Evolutionary conservation across 2,888 invertebrate species (phyloP).

Genomic region (Danaus chrysippus): DNA sequence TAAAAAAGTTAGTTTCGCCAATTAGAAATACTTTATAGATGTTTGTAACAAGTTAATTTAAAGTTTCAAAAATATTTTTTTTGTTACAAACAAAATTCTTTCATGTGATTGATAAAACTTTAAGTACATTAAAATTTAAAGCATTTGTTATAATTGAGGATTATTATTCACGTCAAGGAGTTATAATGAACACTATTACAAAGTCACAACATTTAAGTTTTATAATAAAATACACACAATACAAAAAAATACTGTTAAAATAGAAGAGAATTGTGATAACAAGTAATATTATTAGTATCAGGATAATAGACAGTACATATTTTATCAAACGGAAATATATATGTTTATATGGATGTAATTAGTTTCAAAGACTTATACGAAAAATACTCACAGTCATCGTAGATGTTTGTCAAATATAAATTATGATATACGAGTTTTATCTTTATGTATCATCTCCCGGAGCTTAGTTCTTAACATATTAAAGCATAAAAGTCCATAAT

Average conservation of each 20-base stretch:
- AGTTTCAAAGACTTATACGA: not conserved
- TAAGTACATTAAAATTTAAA: not conserved
- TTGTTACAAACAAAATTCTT: too few species aligned
- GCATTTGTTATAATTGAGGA: not conserved
- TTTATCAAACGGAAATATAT: conserved; percentile 3
- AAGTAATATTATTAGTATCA: not conserved
- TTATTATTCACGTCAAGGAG: not conserved
- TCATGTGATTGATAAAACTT: too few species aligned
- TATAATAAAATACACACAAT: not conserved
- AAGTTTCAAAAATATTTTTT: too few species aligned
- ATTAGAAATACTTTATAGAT: too few species aligned
- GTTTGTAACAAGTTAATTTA: too few species aligned
- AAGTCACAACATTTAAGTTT: not conserved
- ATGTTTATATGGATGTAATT: not conserved
- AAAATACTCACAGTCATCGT: conserved; percentile 5
- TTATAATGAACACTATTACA: not conserved
- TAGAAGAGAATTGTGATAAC: not conserved
- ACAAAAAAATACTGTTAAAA: not conserved
- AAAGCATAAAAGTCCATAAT: too few species aligned
- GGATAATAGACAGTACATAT: not conserved
- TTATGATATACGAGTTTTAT: not conserved
- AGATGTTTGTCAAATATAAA: not conserved
- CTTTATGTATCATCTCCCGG: not conserved
- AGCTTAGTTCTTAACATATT: too few species aligned
- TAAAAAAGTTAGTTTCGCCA: too few species aligned